Percentiles rank a stretch among this genome's conserved stretches.
Evolutionary conservation across 1,140 invertebrate genomes (phyloP).

Genomic region (Pseudomyrmex concolor): DNA sequence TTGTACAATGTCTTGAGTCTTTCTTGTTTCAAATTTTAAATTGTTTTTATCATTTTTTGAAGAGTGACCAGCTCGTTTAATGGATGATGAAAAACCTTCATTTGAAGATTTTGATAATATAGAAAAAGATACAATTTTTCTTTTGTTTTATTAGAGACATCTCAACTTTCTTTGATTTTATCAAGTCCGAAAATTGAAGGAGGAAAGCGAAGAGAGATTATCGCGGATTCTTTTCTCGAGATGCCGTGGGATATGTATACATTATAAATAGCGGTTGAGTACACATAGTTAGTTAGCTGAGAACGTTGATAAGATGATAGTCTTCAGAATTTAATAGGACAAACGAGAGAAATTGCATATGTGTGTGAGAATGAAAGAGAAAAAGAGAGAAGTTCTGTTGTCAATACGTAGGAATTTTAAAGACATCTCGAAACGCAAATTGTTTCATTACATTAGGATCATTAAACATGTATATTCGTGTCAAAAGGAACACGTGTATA

Average conservation of each 20-base stretch:
- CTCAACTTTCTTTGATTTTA: neutral
- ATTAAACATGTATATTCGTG: constrained; percentile 43
- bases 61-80: neutral
- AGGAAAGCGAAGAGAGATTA: neutral
- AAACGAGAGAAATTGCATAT: neutral
- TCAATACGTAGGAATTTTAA: constrained; percentile 37
- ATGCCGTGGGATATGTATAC: constrained; percentile 19
- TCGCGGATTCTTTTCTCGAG: neutral
- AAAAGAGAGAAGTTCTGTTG: constrained; percentile 4
- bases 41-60: neutral
- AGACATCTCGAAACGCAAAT: neutral
- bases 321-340: constrained; percentile 41
- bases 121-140: neutral
- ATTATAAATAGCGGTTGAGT: constrained; percentile 38
- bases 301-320: neutral
- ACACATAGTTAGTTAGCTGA: neutral
- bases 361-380: neutral
- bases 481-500: constrained; percentile 1
- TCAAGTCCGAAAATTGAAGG: neutral
- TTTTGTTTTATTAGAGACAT: too few species aligned
- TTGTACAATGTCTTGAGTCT: neutral
- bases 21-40: neutral
- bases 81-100: neutral
- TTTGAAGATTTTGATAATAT: neutral
- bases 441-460: constrained; percentile 31